Evolutionary conservation across 1,140 invertebrate genomes (phyloP).

Genomic region (Ditylenchus dipsaci): DNA sequence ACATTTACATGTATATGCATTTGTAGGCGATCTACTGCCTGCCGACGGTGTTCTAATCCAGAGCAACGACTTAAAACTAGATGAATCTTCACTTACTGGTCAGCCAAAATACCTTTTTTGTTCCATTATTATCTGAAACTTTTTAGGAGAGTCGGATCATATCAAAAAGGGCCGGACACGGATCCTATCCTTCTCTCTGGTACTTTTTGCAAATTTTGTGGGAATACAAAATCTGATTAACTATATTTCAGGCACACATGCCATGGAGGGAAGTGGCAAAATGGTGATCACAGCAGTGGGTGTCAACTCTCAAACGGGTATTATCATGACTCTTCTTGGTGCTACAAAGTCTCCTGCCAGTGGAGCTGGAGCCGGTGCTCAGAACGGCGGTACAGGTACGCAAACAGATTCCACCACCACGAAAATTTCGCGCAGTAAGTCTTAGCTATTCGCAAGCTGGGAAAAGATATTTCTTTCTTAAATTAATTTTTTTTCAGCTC

Average conservation of each 20-base stretch:
- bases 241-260: constrained; percentile 41
- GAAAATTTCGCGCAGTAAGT: background rate
- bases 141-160: constrained; percentile 80
- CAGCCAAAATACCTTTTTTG: too few species aligned
- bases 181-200: constrained; percentile 58
- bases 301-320: constrained; percentile 58
- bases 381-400: constrained; percentile 1
- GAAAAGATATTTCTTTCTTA: background rate
- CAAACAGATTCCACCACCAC: background rate
- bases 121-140: too few species aligned
- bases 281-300: constrained; percentile 57
- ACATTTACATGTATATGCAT: too few species aligned
- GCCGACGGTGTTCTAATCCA: constrained; percentile 95
- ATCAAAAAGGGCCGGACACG: constrained; percentile 78
- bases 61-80: constrained; percentile 96
- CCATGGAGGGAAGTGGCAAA: constrained; percentile 57
- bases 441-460: background rate
- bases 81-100: constrained; percentile 95
- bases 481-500: background rate
- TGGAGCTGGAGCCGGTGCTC: background rate
- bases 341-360: constrained; percentile 10
- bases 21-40: constrained; percentile 76
- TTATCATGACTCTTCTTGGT: constrained; percentile 16
- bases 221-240: constrained; percentile 46
- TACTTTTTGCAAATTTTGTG: constrained; percentile 2